These are phyloP conservation scores for Anagyrus pseudococci DNA, from an alignment of 2,888 invertebrate species.

Conservation along the genomic window DNA sequence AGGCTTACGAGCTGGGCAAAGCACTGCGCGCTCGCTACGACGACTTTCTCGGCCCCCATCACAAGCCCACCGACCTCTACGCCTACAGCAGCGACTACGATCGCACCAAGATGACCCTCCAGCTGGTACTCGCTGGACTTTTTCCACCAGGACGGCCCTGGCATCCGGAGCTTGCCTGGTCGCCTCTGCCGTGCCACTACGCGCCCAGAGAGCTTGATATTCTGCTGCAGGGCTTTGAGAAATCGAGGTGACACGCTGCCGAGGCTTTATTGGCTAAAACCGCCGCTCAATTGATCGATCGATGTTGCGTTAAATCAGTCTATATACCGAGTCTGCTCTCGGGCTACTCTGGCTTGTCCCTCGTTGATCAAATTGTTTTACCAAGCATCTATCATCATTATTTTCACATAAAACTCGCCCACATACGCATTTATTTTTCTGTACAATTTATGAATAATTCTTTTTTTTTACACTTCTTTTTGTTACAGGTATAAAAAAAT, in stretches of 20 bases:
- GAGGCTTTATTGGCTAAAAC: background rate
- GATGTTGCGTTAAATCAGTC: no score
- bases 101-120: constrained; percentile 75
- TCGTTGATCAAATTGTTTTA: no score
- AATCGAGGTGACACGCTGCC: constrained; percentile 7
- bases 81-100: constrained; percentile 71
- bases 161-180: constrained; percentile 68
- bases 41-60: constrained; percentile 61
- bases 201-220: background rate
- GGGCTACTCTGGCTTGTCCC: no score
- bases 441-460: no score
- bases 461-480: no score
- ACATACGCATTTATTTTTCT: no score
- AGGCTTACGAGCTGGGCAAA: constrained; percentile 62
- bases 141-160: constrained; percentile 69
- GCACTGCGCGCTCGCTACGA: constrained; percentile 62
- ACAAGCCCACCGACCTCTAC: constrained; percentile 53
- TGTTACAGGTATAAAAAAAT: constrained; percentile 38
- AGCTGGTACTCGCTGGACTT: constrained; percentile 71
- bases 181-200: constrained; percentile 63
- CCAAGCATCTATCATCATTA: no score
- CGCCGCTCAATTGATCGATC: no score
- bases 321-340: no score
- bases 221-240: background rate
- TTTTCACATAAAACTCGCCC: no score